A percentile compares a stretch with the other conserved stretches of the same genome.
phyloP scores from a whole-genome alignment of 30 jellyfish, hydroid and myxozoan species.

The Aurelia coerulea region DNA sequence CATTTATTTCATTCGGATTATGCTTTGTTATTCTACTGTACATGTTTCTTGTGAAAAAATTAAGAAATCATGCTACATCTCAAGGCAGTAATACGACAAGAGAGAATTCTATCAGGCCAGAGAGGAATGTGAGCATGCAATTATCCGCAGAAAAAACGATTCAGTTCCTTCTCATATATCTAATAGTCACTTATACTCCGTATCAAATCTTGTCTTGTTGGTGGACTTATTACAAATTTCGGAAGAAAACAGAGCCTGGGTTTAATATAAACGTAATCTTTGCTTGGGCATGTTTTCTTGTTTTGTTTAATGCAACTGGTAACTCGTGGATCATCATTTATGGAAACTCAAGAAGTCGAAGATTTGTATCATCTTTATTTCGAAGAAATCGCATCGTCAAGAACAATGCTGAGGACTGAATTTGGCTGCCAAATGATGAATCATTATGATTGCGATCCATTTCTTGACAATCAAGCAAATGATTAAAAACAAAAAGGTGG shows the following conservation, averaged over 20 bases:
- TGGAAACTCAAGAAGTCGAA: slow-evolving; percentile 26
- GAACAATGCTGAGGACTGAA: too few relatives aligned
- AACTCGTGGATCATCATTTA: slow-evolving; percentile 31
- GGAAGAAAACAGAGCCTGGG: slow-evolving; percentile 3
- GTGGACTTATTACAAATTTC: too few relatives aligned
- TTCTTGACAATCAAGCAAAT: too few relatives aligned
- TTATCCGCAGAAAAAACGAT: slow-evolving; percentile 56
- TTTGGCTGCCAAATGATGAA: too few relatives aligned
- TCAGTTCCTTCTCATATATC: slow-evolving; percentile 35
- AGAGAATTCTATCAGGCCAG: neutral
- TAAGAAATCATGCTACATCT: neutral
- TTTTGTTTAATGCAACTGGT: slow-evolving; percentile 32
- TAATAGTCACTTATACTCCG: neutral
- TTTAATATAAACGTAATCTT: neutral
- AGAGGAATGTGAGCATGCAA: slow-evolving; percentile 28
- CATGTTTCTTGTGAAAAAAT: neutral
- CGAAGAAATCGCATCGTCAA: neutral
- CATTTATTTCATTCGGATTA: neutral
- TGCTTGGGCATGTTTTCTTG: slow-evolving; percentile 7
- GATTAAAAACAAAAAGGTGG: too few relatives aligned
- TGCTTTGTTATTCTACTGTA: neutral
- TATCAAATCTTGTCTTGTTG: too few relatives aligned
- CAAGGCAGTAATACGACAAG: neutral
- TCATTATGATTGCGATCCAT: too few relatives aligned
- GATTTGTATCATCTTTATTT: neutral